Evolutionary conservation across 2,888 invertebrate species (phyloP).

Genomic region (Drosophila fulvimacula): DNA sequence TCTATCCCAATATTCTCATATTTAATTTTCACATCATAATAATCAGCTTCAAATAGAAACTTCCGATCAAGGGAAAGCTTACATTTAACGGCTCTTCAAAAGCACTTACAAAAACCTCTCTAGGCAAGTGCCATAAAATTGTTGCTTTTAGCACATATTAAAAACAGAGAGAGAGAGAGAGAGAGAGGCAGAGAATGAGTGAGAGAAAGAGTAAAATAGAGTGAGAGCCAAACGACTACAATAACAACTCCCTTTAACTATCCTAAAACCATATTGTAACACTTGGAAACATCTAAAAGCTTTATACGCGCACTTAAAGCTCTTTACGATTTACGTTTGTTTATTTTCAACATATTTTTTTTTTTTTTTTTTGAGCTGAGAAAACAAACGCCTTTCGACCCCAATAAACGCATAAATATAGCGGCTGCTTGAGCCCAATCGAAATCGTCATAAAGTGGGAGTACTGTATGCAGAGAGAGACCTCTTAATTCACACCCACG

Average conservation of each 20-base stretch:
- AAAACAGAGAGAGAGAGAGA: background rate
- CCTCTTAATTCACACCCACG: background rate
- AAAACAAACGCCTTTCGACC: constrained; percentile 47
- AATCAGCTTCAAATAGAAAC: background rate
- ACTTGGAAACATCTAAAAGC: constrained; percentile 29
- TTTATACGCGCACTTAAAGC: constrained; percentile 41
- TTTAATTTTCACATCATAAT: background rate
- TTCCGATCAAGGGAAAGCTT: background rate
- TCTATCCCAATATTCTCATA: too few relatives aligned
- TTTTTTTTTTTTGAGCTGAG: background rate
- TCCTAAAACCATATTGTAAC: constrained; percentile 14
- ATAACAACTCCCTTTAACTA: constrained; percentile 13
- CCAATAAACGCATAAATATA: constrained; percentile 63
- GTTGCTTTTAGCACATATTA: constrained; percentile 36
- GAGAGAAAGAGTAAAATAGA: background rate
- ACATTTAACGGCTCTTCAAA: constrained; percentile 5
- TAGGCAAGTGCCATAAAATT: constrained; percentile 1
- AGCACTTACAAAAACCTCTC: background rate
- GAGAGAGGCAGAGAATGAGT: background rate
- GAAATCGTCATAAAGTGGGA: constrained; percentile 42
- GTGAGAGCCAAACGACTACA: background rate
- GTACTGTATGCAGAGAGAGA: constrained; percentile 8
- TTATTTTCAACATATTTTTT: constrained; percentile 6
- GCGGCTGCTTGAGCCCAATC: constrained; percentile 39
- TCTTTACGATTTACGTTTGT: constrained; percentile 29